Evolutionary conservation across 2,113 vertebrate genomes (phyloP).

Genomic region (Trematocara nigrifrons): DNA sequence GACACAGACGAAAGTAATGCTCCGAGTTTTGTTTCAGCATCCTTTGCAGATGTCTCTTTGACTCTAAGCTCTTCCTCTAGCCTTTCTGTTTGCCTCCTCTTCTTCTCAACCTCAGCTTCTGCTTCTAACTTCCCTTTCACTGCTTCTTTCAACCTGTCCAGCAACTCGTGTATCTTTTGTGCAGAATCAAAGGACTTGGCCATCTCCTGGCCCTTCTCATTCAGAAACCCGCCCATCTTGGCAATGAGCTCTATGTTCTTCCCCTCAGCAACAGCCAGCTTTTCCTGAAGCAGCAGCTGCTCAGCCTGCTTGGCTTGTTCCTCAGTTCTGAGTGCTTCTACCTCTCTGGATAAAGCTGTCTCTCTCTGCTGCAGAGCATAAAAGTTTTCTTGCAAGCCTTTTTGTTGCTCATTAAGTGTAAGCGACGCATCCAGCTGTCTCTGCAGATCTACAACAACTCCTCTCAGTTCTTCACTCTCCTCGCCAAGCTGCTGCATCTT

Average conservation of each 20-base stretch:
- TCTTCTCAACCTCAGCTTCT: constrained; percentile 63
- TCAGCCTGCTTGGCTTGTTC: constrained; percentile 50
- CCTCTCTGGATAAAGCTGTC: constrained; percentile 55
- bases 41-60: constrained; percentile 68
- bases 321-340: constrained; percentile 55
- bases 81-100: constrained; percentile 63
- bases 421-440: constrained; percentile 78
- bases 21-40: constrained; percentile 62
- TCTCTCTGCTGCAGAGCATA: constrained; percentile 55
- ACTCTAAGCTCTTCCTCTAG: constrained; percentile 70
- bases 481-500: constrained; percentile 78
- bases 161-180: constrained; percentile 72
- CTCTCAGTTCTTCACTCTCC: constrained; percentile 81
- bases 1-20: constrained; percentile 38
- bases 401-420: constrained; percentile 67
- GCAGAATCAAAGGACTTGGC: constrained; percentile 68
- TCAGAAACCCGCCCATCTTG: constrained; percentile 58
- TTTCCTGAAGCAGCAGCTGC: constrained; percentile 61
- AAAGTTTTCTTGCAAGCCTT: constrained; percentile 67
- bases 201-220: constrained; percentile 70
- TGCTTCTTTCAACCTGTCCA: constrained; percentile 75
- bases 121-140: constrained; percentile 73
- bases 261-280: constrained; percentile 61
- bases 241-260: constrained; percentile 70
- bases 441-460: constrained; percentile 75